Base-by-base conservation (phyloP, 2,113 vertebrate genomes). In the Nibea coibor region DNA sequence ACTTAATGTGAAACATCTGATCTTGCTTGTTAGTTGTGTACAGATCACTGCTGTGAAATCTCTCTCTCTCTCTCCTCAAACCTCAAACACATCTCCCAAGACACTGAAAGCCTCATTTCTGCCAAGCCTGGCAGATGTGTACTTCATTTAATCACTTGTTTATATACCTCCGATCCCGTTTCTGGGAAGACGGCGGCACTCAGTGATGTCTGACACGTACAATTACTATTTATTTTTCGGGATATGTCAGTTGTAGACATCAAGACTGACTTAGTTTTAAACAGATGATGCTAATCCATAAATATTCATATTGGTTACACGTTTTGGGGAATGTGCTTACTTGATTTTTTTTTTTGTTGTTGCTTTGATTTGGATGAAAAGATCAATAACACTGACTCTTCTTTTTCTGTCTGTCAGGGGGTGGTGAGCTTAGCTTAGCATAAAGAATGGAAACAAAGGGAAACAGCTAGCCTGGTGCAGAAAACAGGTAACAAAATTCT, bases 1-100 rank as follows among this genome's bases (percentile, higher is more conserved):
- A 22, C 69, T 66, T 68, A 78, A 87, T 50, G 39, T 20, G 75
- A 83, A 88, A 51, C 87, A 91, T 88, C 64, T 85, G 89, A 86
- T 79, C 43, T 9, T 75, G 78, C 11, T 19, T 47, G 39, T 63
- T 70, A 35, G 64, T 61, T 45, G 50, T 12, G n/a, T 75, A 61
- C 57, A 62, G 28, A 75, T 69, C 19, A 43, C 59, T 31, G 74
- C 67, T 63, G 57, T 35, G 28, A 84, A 76, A 63, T 35, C 47
- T 42, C 53, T 42, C 22, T 35, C 53, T 35, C 53, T 42, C 22
- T 53, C 22, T 51, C 47, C 10, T 56, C 5, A 74, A 63, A 71
- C 66, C 26, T 42, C 71, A 58, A 69, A 79, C 22, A 79, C 62
- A 53, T 68, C 66, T 75, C 66, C 78, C 81, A 71, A 39, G 75